Evolutionary conservation across 2,797 vertebrate genomes (phyloP), one percentile per base, ranked within the genome.

Genomic region (Oreochromis mossambicus): DNA sequence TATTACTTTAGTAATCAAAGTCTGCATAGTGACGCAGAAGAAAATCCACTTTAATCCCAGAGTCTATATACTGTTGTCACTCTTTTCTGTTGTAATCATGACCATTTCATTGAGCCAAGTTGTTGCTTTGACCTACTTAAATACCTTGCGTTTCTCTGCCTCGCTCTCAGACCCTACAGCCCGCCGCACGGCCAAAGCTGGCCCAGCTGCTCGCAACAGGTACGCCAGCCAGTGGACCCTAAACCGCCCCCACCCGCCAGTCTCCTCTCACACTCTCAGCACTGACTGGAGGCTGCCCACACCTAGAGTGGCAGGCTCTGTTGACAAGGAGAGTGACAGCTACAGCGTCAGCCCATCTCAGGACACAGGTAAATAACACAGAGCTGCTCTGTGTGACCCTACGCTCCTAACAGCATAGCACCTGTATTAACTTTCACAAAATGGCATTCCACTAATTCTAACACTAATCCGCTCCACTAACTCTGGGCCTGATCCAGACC

Each of bases 341-440:
- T 99, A 99, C 97, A 99, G 98, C 2, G 98, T 99, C 95, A 99
- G 98, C 95, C 98, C 98, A 52, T 99, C 98, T 2, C 98, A 99
- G 94, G 98, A 99, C 95, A 99, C 98, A 96, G 98, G 98, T 95
- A 55, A 81, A 51, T 26, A 3, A 15, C 51, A 38, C 0, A 8
- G 5, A 26, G 29, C 17, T 38, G 52, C 38, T 52, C 38, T 10
- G n/a, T 11, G 1, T 77, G 55, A 81, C 48, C 7, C 61, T 0
- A 5, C 15, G 21, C 34, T 46, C 66, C 80, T 88, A 90, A 90
- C 88, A 77, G 21, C 76, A 17, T 14, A 41, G 14, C 43, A 10
- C 7, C 24, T 78, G 29, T 77, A 15, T 38, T 14, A 36, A 14
- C 63, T 83, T 66, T 61, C 80, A 82, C 85, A 41, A 70, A 80